phyloP scores from a whole-genome alignment of 2,888 invertebrate species.

The Camptogramma bilineatum region DNA sequence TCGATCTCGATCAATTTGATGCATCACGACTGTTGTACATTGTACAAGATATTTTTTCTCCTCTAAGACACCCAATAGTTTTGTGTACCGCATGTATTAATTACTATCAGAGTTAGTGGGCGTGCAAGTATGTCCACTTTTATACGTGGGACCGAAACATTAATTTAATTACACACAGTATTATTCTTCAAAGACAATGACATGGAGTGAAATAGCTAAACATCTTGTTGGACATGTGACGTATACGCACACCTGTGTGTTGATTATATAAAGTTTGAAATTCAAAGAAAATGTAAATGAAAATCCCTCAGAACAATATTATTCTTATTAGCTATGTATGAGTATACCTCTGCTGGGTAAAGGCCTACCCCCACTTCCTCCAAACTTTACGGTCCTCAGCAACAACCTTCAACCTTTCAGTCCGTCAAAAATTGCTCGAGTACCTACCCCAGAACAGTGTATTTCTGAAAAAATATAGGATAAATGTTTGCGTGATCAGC shows the following conservation, averaged over 20 bases:
- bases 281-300: neutral
- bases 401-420: too few species aligned
- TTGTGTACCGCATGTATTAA: constrained; percentile 51
- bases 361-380: too few species aligned
- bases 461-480: too few species aligned
- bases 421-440: too few species aligned
- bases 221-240: constrained; percentile 39
- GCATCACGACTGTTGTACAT: neutral
- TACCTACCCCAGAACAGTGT: too few species aligned
- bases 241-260: constrained; percentile 50
- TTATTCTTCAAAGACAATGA: constrained; percentile 65
- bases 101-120: constrained; percentile 52
- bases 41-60: neutral
- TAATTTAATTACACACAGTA: constrained; percentile 66
- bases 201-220: constrained; percentile 50
- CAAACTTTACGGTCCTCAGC: too few species aligned
- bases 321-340: too few species aligned
- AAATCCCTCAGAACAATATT: neutral
- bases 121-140: constrained; percentile 53
- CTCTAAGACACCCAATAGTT: constrained; percentile 37
- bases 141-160: constrained; percentile 47
- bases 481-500: too few species aligned
- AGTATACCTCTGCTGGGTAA: too few species aligned
- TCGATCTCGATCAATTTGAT: neutral
- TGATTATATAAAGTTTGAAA: constrained; percentile 30